These are phyloP conservation scores for Herpetotheres cachinnans DNA, from an alignment of 2,113 vertebrate species.

Conservation along the genomic window DNA sequence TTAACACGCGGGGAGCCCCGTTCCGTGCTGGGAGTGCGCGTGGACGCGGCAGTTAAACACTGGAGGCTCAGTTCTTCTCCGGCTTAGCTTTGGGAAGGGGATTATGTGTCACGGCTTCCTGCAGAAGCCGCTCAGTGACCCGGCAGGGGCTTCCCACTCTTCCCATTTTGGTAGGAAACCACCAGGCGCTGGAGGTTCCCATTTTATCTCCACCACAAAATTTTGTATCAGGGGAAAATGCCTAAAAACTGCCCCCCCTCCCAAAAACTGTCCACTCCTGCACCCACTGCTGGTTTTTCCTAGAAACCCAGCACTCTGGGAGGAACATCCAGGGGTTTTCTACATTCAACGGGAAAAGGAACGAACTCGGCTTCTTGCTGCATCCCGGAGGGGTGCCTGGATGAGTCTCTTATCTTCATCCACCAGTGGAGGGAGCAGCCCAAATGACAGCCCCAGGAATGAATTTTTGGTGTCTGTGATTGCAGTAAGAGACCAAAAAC, in stretches of 20 bases:
- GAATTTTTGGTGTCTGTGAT: background rate
- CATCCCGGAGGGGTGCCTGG: background rate
- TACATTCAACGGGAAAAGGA: background rate
- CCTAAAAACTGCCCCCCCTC: background rate
- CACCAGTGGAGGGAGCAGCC: background rate
- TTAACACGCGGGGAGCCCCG: background rate
- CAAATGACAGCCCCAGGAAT: background rate
- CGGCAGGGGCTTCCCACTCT: background rate
- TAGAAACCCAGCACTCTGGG: fast-evolving
- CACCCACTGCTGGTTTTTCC: background rate
- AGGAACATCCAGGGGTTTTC: background rate
- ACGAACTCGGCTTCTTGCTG: background rate
- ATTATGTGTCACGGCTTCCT: background rate
- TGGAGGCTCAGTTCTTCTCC: background rate
- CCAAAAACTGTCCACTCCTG: background rate
- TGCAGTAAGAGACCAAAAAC: background rate
- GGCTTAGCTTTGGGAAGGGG: background rate
- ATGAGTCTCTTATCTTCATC: background rate
- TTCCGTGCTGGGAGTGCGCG: background rate
- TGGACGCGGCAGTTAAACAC: background rate
- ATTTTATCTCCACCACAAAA: background rate
- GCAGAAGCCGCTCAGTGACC: background rate
- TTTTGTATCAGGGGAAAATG: background rate
- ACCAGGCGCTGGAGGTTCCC: background rate
- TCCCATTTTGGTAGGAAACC: background rate